phyloP scores from a whole-genome alignment of 2,113 vertebrate genomes.

The Solea solea region DNA sequence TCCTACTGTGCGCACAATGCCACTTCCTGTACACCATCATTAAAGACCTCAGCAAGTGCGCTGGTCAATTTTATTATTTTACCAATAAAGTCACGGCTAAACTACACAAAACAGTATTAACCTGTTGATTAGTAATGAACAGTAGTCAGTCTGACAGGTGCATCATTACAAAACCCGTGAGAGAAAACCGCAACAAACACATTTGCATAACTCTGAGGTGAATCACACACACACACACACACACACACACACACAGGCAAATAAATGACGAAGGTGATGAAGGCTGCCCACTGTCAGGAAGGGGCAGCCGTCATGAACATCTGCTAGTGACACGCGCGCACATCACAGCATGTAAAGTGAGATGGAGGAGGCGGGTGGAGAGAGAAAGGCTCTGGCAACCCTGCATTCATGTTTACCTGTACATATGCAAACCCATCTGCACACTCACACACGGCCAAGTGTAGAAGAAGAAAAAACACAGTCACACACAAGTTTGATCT shows the following conservation, averaged over 20 bases:
- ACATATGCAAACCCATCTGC: slow-evolving; percentile 28
- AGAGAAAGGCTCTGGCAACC: slow-evolving; percentile 30
- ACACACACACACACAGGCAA: not conserved
- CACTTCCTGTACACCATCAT: no score
- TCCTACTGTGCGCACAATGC: no score
- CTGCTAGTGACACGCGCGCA: slow-evolving; percentile 49
- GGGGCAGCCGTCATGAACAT: slow-evolving; percentile 59
- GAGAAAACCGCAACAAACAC: not conserved
- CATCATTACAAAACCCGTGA: not conserved
- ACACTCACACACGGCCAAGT: not conserved
- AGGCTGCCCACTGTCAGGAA: slow-evolving; percentile 43
- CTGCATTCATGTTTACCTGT: slow-evolving; percentile 39
- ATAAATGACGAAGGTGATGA: slow-evolving; percentile 13
- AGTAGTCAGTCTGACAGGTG: slow-evolving; percentile 3
- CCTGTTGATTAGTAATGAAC: not conserved
- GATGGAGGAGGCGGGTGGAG: slow-evolving; percentile 38
- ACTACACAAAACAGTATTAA: not conserved
- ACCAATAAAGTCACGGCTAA: not conserved
- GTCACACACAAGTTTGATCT: not conserved
- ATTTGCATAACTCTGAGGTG: slow-evolving; percentile 5
- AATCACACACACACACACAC: not conserved
- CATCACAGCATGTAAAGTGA: slow-evolving; percentile 36
- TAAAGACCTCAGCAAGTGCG: no score
- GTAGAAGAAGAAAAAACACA: slow-evolving; percentile 1
- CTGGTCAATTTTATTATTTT: no score